Conservation (phyloP, 2,888 invertebrate species). For the Ceriagrion tenellum region DNA sequence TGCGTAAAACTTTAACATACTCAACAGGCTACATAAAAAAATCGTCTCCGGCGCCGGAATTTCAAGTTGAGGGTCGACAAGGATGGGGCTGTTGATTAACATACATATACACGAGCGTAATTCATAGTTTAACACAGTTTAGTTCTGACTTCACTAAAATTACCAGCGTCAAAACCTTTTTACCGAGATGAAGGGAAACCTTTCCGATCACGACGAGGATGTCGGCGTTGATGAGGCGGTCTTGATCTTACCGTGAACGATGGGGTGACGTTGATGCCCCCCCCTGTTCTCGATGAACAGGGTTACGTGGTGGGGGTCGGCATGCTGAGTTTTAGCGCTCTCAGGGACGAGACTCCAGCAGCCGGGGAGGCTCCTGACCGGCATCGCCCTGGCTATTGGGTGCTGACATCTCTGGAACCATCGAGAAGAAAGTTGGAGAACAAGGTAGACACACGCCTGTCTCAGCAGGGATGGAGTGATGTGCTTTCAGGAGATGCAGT, state of each 20-base stretch:
- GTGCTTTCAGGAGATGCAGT: background rate
- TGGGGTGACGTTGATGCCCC: background rate
- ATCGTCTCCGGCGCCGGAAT: no score
- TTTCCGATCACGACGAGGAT: no score
- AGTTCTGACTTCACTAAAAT: no score
- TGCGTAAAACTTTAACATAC: no score
- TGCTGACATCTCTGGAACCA: conserved; percentile 8
- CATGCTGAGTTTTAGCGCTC: background rate
- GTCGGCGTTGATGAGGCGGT: background rate
- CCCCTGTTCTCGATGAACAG: conserved; percentile 25
- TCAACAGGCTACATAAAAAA: no score
- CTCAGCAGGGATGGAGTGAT: background rate
- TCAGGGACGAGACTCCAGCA: conserved; percentile 2
- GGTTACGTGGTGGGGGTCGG: background rate
- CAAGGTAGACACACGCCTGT: background rate
- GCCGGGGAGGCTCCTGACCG: background rate
- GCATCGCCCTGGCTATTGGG: conserved; percentile 23
- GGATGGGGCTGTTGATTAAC: no score
- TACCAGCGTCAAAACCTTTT: no score
- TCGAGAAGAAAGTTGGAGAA: background rate
- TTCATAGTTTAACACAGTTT: no score
- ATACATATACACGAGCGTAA: no score
- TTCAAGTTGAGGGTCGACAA: no score
- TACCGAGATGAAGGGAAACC: no score
- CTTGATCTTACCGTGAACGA: conserved; percentile 1